Conservation (phyloP, 2,797 vertebrate species). For the Todus mexicanus region DNA sequence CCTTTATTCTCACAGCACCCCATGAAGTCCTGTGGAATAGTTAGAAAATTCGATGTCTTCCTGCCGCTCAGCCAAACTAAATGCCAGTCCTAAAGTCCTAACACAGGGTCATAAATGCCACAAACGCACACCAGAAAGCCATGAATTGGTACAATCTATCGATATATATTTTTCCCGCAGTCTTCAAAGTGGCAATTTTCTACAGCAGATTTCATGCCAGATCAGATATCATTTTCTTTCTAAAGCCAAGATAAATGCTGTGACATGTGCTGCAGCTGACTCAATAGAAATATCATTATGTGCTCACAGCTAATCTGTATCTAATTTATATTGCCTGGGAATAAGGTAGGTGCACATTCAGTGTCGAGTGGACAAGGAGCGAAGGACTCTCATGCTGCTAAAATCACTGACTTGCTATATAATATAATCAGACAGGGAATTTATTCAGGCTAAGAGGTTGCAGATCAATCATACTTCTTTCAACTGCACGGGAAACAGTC, state of each 20-base stretch:
- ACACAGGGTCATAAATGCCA: not conserved
- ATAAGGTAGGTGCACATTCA: not conserved
- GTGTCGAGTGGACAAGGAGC: not conserved
- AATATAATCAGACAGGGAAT: not conserved
- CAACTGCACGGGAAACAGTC: not conserved
- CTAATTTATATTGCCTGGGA: not conserved
- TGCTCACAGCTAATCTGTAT: not conserved
- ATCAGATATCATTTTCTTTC: not conserved
- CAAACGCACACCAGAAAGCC: not conserved
- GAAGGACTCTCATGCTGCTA: not conserved
- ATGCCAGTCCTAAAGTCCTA: not conserved
- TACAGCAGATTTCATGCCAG: not conserved
- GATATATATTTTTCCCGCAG: not conserved
- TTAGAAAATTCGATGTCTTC: not conserved
- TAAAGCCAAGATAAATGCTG: not conserved
- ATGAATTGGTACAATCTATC: not conserved
- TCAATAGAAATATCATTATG: not conserved
- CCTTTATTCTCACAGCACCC: not conserved
- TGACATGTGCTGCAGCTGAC: not conserved
- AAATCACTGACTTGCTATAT: not conserved
- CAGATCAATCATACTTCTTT: not conserved
- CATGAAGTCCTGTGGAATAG: not conserved
- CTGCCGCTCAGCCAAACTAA: not conserved
- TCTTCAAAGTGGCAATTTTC: not conserved
- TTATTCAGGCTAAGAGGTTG: not conserved